Base-by-base conservation (phyloP, 2,113 vertebrate genomes). In the Odocoileus virginianus region DNA sequence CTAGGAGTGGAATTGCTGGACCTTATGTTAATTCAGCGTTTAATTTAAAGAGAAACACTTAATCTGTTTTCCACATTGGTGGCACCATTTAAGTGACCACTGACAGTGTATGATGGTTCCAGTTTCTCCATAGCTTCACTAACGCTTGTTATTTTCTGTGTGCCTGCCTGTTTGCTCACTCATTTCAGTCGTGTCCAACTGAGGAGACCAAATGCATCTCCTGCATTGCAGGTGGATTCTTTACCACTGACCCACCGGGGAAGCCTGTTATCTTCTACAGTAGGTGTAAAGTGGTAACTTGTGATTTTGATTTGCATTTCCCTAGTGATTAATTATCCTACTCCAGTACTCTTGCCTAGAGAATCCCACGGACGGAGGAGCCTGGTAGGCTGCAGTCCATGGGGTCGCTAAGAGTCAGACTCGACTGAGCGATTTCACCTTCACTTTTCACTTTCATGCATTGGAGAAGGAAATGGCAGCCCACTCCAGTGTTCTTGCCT, bases 121-220 rank as follows among this genome's bases (percentile, higher is more conserved):
- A 30, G 47, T 58, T 57, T 85, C 40, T 76, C 61, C 64, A 86
- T 7, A 14, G 43, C 25, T 25, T 86, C 47, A 4, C 21, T 30
- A n/a, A 67, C 1, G 40, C n/a, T 74, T 40, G 19, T 40, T 40
- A 13, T 25, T 40, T 74, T 74, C 36, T 74, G 17, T 0, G 0
- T 74, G 67, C 36, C 67, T 74, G 67, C n/a, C 10, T 13, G 36
- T 23, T 5, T 0, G 10, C 67, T 25, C 67, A 74, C n/a, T 40
- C 10, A 3, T 11, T 74, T 40, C 11, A 74, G 67, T 74, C 36
- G 2, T 25, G 21, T 74, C 67, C 36, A 74, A 7, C 67, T 74
- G 64, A 23, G 12, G 64, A 74, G 67, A 12, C 36, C 36, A 40
- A 25, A 40, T 0, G 11, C 1, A 1, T 74, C n/a, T 23, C n/a